Evolutionary conservation across 2,888 invertebrate genomes (phyloP).

Genomic region (Leucophora obtusa): DNA sequence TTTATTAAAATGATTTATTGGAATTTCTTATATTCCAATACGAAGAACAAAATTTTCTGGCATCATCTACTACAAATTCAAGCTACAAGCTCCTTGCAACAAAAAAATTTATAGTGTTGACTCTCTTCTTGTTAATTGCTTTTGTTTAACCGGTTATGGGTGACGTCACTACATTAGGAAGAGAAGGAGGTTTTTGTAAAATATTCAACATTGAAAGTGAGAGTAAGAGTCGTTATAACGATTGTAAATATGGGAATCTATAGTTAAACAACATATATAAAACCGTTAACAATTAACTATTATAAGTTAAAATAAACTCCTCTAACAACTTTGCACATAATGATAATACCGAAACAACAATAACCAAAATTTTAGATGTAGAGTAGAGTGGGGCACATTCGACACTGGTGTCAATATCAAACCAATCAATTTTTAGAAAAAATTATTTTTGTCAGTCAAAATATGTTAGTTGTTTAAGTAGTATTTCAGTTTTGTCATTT

Average conservation of each 20-base stretch:
- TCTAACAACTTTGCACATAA: conserved; percentile 40
- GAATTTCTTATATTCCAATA: no score
- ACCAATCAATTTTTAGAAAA: no score
- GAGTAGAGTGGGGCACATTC: no score
- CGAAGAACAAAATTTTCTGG: neutral
- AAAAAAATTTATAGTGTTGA: neutral
- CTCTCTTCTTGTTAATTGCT: conserved; percentile 7
- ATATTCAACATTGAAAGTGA: conserved; percentile 57
- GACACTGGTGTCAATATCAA: no score
- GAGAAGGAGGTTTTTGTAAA: neutral
- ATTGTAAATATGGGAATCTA: conserved; percentile 33
- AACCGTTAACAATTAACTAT: conserved; percentile 52
- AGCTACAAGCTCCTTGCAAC: neutral
- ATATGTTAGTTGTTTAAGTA: no score
- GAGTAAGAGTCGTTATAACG: conserved; percentile 42
- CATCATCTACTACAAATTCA: neutral
- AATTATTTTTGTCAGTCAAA: no score
- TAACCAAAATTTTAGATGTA: conserved; percentile 1
- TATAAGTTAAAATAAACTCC: conserved; percentile 26
- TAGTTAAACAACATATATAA: conserved; percentile 18
- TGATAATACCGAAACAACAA: conserved; percentile 12
- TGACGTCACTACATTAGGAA: conserved; percentile 57
- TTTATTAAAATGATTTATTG: no score
- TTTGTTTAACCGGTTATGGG: conserved; percentile 41
- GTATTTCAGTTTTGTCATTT: no score